These are phyloP conservation scores for Phytoseiulus persimilis DNA, from an alignment of 2,888 invertebrate genomes.

Conservation along the genomic window DNA sequence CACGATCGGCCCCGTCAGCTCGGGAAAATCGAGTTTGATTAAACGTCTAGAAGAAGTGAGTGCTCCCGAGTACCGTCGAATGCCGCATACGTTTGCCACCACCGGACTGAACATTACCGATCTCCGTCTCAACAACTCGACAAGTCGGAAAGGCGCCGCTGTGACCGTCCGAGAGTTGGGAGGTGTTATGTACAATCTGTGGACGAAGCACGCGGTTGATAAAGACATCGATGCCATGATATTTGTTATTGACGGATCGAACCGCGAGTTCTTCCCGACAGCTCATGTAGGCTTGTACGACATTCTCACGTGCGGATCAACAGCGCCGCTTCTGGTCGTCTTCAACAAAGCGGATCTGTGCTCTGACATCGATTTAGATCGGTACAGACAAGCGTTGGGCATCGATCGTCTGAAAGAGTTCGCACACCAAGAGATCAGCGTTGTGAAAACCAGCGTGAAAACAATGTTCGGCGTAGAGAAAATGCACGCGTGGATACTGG, in stretches of 20 bases:
- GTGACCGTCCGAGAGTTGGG: conserved; percentile 18
- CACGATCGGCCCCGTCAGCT: conserved; percentile 13
- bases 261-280: conserved; percentile 8
- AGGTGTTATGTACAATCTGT: conserved; percentile 26
- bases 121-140: neutral
- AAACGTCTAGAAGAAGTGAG: conserved; percentile 32
- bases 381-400: conserved; percentile 6
- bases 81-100: conserved; percentile 31
- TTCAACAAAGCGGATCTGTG: conserved; percentile 34
- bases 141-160: neutral
- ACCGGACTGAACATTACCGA: conserved; percentile 21
- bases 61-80: conserved; percentile 19
- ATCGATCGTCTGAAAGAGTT: conserved; percentile 7
- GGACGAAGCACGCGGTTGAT: conserved; percentile 19
- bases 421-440: neutral
- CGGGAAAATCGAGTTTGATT: conserved; percentile 28
- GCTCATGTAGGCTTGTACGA: conserved; percentile 24
- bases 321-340: conserved; percentile 11
- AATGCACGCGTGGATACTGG: conserved; percentile 11
- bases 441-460: conserved; percentile 14
- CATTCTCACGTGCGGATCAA: conserved; percentile 11
- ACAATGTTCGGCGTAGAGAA: conserved; percentile 26
- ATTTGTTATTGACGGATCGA: conserved; percentile 26
- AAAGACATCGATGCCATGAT: conserved; percentile 20
- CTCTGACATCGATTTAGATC: neutral